Evolutionary conservation across 2,113 vertebrate genomes (phyloP), one percentile per base, ranked within the genome.

Genomic region (Uria aalge): DNA sequence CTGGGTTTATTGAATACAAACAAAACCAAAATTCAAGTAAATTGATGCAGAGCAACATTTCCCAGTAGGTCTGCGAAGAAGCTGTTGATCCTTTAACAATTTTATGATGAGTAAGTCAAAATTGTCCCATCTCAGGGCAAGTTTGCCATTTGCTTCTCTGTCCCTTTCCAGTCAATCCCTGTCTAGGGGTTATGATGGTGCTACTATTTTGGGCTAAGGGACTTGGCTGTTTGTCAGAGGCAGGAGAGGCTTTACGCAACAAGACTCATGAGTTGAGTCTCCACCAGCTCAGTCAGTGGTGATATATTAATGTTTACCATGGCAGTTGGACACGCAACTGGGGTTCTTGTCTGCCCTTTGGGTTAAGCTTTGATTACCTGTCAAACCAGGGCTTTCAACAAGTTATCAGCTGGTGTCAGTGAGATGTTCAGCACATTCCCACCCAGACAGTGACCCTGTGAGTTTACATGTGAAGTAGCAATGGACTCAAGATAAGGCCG

Each of bases 241-340:
- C 47, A 64, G 22, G 4, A 78, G 38, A 86, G 22, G 9, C 4
- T 80, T 80, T 60, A 30, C 73, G 23, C 21, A 60, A 6, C 36
- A 57, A 20, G 23, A n/a, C 32, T 69, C 30, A 3, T 0, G 43
- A 60, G 24, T 78, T 71, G 6, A 23, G 34, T 16, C 59, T 62
- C 59, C 11, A 11, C 3, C 26, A 30, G 43, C 41, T 50, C 38
- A 72, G 40, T 12, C 67, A 14, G 30, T 16, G 63, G 29, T 6
- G 55, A 34, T 34, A 55, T 5, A 68, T 66, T 8, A 27, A 29
- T 34, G 67, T 22, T 88, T 59, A 36, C 2, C 0, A 18, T 29
- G 55, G 30, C 8, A 4, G 0, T 4, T 14, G 60, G 56, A 36
- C 66, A 21, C 0, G 0, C 0, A 0, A 8, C 23, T 7, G 29